A percentile compares a stretch with the other conserved stretches of the same genome.
Evolutionary conservation across 2,888 invertebrate species (phyloP).

Genomic region (Dione juno): DNA sequence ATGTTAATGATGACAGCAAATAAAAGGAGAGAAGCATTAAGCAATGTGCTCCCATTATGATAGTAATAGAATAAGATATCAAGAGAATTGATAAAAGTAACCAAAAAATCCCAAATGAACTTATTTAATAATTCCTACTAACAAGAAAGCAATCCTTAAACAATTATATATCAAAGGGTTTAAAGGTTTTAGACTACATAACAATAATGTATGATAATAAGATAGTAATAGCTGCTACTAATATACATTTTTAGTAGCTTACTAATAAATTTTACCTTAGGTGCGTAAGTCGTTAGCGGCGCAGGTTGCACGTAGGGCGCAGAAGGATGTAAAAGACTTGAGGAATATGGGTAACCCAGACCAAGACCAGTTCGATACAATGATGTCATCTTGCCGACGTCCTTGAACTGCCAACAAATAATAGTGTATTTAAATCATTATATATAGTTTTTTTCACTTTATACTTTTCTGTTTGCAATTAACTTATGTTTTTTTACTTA

Average conservation of each 20-base stretch:
- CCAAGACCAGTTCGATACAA: conserved; percentile 90
- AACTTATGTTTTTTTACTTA: no score
- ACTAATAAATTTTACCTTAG: conserved; percentile 87
- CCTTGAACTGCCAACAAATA: conserved; percentile 87
- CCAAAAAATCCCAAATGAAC: conserved; percentile 33
- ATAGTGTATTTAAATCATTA: background rate
- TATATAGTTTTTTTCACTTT: no score
- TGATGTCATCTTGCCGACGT: conserved; percentile 92
- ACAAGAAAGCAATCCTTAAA: conserved; percentile 22
- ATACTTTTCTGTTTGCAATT: no score
- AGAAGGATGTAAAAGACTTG: conserved; percentile 91
- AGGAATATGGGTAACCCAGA: conserved; percentile 90
- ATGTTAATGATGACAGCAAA: conserved; percentile 80
- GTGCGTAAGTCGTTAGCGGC: conserved; percentile 93
- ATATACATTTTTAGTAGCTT: background rate
- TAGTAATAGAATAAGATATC: conserved; percentile 30
- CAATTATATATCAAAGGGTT: conserved; percentile 7
- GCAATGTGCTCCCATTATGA: conserved; percentile 47
- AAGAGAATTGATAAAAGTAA: conserved; percentile 27
- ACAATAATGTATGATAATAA: conserved; percentile 15
- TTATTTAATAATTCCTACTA: conserved; percentile 19
- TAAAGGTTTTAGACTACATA: conserved; percentile 9
- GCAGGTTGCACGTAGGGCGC: conserved; percentile 95
- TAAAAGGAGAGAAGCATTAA: conserved; percentile 65
- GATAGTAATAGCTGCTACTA: conserved; percentile 14